A percentile compares a stretch with the other conserved stretches of the same genome.
phyloP scores from a whole-genome alignment of 2,888 invertebrate species.

The Eristalinus aeneus region DNA sequence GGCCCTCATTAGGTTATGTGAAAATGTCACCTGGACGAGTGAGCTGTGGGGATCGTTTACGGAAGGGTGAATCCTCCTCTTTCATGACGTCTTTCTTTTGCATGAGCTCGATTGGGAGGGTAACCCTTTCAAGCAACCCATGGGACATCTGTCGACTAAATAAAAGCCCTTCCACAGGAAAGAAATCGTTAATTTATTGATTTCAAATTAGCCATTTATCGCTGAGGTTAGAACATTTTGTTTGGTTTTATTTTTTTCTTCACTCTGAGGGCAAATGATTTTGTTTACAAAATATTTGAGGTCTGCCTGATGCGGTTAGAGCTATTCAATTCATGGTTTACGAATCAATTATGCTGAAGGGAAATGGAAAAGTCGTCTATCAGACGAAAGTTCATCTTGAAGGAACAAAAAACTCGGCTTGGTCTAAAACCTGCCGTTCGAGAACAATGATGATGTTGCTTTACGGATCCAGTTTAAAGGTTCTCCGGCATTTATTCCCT shows the following conservation, averaged over 20 bases:
- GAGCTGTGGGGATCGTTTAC: slow-evolving; percentile 20
- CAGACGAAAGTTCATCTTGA: too few relatives aligned
- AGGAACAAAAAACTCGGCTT: too few relatives aligned
- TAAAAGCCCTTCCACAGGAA: slow-evolving; percentile 9
- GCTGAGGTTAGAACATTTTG: background rate
- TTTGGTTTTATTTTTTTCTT: background rate
- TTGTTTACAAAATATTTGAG: slow-evolving; percentile 52
- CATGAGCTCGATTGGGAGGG: slow-evolving; percentile 26
- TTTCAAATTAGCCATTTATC: slow-evolving; percentile 43
- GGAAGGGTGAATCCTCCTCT: slow-evolving; percentile 60
- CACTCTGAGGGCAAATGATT: background rate
- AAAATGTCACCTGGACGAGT: slow-evolving; percentile 63
- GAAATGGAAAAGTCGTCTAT: background rate
- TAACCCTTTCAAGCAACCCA: slow-evolving; percentile 29
- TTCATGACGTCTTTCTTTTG: slow-evolving; percentile 19
- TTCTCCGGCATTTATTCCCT: too few relatives aligned
- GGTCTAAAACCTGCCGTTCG: too few relatives aligned
- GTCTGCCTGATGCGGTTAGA: background rate
- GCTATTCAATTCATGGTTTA: background rate
- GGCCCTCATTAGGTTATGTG: slow-evolving; percentile 59
- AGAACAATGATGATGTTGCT: too few relatives aligned
- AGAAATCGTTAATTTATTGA: slow-evolving; percentile 32
- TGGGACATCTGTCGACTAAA: slow-evolving; percentile 54
- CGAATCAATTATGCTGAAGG: background rate
- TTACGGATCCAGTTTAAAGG: too few relatives aligned